These are phyloP conservation scores for Isichthys henryi DNA, from an alignment of 2,113 vertebrate genomes.

Conservation along the genomic window DNA sequence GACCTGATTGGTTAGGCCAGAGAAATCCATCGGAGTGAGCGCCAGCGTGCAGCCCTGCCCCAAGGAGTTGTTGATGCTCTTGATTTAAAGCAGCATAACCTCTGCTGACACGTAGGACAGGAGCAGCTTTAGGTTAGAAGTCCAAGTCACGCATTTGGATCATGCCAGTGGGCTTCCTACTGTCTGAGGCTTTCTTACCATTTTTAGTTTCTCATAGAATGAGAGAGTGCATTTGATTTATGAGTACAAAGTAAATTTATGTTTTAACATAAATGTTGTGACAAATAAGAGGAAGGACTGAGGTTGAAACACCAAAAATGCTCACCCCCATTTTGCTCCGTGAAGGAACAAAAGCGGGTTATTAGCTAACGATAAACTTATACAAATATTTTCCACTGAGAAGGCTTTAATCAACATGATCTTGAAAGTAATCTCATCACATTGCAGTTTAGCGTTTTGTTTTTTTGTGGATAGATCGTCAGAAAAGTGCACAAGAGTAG, in stretches of 20 bases:
- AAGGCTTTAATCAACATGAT: not conserved
- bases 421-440: not conserved
- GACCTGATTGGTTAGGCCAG: not conserved
- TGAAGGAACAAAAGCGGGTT: not conserved
- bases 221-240: not conserved
- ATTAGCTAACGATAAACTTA: constrained; percentile 9
- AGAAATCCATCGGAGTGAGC: not conserved
- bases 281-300: not conserved
- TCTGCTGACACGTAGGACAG: not conserved
- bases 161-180: not conserved
- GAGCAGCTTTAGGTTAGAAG: not conserved
- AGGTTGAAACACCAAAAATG: not conserved
- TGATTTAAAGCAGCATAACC: constrained; percentile 12
- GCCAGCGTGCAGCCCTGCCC: not conserved
- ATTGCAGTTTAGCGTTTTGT: not conserved
- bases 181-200: not conserved
- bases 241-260: not conserved
- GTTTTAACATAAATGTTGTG: not conserved
- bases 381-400: constrained; percentile 1
- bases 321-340: not conserved
- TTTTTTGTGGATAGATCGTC: not conserved
- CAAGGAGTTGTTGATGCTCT: not conserved
- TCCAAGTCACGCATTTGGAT: constrained; percentile 5
- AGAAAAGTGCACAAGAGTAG: not conserved
- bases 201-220: constrained; percentile 1